Base-by-base conservation (phyloP, 2,888 invertebrate species). In the Rhingia campestris region DNA sequence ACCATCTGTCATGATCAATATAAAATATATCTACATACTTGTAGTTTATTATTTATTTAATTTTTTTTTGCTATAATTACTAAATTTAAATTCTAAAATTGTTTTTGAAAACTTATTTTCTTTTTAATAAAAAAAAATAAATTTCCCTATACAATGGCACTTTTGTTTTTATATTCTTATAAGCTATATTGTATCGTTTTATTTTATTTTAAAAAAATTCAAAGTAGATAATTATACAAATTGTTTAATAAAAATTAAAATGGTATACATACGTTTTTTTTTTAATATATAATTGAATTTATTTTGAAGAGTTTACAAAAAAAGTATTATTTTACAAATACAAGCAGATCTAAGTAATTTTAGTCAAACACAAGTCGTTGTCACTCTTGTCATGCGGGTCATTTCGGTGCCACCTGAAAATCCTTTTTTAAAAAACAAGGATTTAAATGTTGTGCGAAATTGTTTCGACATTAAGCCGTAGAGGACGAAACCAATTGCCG, bases 381-480 rank as follows among this genome's bases (percentile, higher is more conserved):
- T 91, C 0, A 91, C 86, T 1, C 90, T 88, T 12, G 91, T 91
- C 35, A 90, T 87, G 3, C 90, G 88, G 0, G 91, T 90, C 90
- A 91, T 89, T 87, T 91, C 91, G 7, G 89, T 87, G 86, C 89
- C 88, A 73, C 89, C 88, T 72, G 89, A 88, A 54, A 89, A 95
- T 73, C 96, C 92, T 88, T 95, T 95, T 80, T 96, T 92, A 88
- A 97, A 94, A 91, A 98, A 98, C 30, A 91, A 67, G 7, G 91
- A 90, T 35, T 91, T 89, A 61, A 98, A 97, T 1, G 96, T 96
- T 87, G 94, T 94, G 12, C 98, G 93, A 91, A 98, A 98, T 93
- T 98, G 98, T 85, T 96, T 94, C 82, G 97, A 97, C 98, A 98
- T 98, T 66, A 96, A 94, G 89, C 98, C 98, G 90, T 98, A 98